A percentile compares a stretch with the other conserved stretches of the same genome.
Evolutionary conservation across 2,113 vertebrate species (phyloP).

Genomic region (Herpailurus yagouaroundi): DNA sequence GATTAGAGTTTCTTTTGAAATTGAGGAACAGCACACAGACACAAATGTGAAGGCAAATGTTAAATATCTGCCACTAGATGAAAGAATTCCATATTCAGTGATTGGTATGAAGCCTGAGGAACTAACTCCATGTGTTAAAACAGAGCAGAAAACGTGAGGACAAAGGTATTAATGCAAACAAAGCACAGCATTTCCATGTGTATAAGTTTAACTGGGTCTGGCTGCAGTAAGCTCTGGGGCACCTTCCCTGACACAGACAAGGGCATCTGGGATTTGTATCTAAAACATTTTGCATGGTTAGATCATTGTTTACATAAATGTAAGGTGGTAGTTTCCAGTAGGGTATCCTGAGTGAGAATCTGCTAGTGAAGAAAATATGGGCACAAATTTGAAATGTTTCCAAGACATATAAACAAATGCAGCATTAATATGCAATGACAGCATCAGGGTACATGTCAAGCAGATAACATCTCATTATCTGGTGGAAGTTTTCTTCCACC

Average conservation of each 20-base stretch:
- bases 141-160: conserved; percentile 63
- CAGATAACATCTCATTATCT: conserved; percentile 43
- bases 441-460: conserved; percentile 22
- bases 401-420: conserved; percentile 69
- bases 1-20: conserved; percentile 70
- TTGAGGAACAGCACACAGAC: conserved; percentile 15
- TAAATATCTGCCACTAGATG: conserved; percentile 73
- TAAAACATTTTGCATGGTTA: conserved; percentile 59
- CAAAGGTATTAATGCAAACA: conserved; percentile 62
- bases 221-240: not conserved
- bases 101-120: conserved; percentile 69
- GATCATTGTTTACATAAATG: conserved; percentile 70
- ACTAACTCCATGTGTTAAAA: conserved; percentile 72
- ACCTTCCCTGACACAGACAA: not conserved
- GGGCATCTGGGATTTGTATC: conserved; percentile 30
- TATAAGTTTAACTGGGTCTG: conserved; percentile 33
- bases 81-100: conserved; percentile 71
- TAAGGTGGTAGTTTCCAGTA: conserved; percentile 64
- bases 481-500: conserved; percentile 55
- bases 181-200: conserved; percentile 11
- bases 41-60: conserved; percentile 71
- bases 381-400: conserved; percentile 73
- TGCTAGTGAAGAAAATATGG: conserved; percentile 53
- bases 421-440: not conserved
- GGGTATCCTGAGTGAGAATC: conserved; percentile 52